Evolutionary conservation across 2,113 vertebrate genomes (phyloP).

Genomic region (Microtus montanus): DNA sequence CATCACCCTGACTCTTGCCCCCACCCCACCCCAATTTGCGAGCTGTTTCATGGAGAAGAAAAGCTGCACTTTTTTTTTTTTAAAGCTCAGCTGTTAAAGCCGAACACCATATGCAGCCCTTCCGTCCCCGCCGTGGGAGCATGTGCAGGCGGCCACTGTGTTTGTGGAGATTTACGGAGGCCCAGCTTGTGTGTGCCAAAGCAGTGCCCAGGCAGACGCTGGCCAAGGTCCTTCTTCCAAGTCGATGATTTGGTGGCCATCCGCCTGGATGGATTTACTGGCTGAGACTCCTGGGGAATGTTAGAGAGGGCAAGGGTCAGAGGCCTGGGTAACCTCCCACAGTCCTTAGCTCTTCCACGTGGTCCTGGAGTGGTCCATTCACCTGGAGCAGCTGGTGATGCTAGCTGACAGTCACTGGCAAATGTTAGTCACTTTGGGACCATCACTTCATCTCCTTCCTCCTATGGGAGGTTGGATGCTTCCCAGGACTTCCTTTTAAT

Average conservation of each 20-base stretch:
- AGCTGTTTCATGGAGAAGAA: slow-evolving; percentile 84
- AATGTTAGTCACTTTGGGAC: slow-evolving; percentile 69
- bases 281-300: slow-evolving; percentile 79
- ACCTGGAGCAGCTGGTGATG: slow-evolving; percentile 7
- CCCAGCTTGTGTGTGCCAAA: slow-evolving; percentile 84
- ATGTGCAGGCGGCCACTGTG: slow-evolving; percentile 85
- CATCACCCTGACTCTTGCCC: neutral
- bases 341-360: slow-evolving; percentile 1
- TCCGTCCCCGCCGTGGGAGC: slow-evolving; percentile 83
- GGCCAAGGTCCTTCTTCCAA: slow-evolving; percentile 80
- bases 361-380: neutral
- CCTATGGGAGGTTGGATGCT: fast-evolving
- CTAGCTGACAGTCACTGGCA: slow-evolving; percentile 55
- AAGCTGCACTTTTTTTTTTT: slow-evolving; percentile 81
- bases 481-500: neutral
- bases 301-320: slow-evolving; percentile 77
- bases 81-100: slow-evolving; percentile 87
- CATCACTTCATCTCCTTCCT: neutral
- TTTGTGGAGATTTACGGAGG: slow-evolving; percentile 86
- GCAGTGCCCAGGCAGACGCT: slow-evolving; percentile 84
- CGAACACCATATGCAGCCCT: slow-evolving; percentile 87
- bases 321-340: slow-evolving; percentile 64
- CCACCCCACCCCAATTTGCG: slow-evolving; percentile 73
- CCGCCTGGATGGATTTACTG: slow-evolving; percentile 73
- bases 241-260: slow-evolving; percentile 59